Conservation (phyloP, 2,797 vertebrate species). For the Arremon brunneinucha region DNA sequence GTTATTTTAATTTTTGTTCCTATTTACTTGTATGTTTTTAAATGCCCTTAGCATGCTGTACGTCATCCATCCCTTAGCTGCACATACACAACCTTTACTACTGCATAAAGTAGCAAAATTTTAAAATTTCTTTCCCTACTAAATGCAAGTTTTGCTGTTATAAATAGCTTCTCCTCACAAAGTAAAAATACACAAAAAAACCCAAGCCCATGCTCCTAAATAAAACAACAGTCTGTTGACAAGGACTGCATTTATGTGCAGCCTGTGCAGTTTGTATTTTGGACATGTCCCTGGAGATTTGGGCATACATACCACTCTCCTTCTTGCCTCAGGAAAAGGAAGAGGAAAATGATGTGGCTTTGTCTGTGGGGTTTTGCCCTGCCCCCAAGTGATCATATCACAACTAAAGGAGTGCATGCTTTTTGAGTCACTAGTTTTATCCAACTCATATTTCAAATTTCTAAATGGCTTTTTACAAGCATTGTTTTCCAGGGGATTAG, state of each 20-base stretch:
- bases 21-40: neutral
- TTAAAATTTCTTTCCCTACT: neutral
- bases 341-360: neutral
- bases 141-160: neutral
- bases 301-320: neutral
- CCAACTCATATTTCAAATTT: neutral
- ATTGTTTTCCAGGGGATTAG: neutral
- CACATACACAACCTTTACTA: neutral
- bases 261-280: neutral
- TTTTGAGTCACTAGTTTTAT: neutral
- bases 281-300: neutral
- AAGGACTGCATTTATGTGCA: neutral
- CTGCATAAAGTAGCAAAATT: neutral
- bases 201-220: neutral
- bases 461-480: neutral
- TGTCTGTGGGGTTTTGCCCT: neutral
- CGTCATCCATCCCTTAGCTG: neutral
- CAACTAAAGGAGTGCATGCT: neutral
- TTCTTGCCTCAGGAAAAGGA: neutral
- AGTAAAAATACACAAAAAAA: neutral
- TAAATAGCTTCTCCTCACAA: neutral
- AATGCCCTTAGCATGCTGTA: neutral
- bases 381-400: neutral
- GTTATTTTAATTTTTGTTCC: neutral
- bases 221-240: neutral